These are phyloP conservation scores for Helicoverpa armigera DNA, from an alignment of 1,140 invertebrate genomes.

Conservation along the genomic window DNA sequence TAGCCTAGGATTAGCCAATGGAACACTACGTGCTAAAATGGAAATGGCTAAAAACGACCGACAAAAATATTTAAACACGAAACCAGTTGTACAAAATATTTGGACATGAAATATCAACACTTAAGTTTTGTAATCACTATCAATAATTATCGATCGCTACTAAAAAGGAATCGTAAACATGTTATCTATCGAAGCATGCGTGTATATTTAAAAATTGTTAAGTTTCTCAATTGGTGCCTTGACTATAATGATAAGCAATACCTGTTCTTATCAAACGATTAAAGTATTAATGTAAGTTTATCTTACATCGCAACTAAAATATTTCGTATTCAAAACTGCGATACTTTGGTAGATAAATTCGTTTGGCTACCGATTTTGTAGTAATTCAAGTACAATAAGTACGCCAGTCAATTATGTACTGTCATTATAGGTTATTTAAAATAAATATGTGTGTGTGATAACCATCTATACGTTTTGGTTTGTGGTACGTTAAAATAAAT, in stretches of 20 bases:
- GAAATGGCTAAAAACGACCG: no score
- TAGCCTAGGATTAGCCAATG: no score
- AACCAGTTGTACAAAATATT: no score
- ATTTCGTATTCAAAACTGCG: constrained; percentile 12
- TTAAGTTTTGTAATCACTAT: not conserved
- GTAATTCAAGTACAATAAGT: not conserved
- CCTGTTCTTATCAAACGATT: constrained; percentile 53
- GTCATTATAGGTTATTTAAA: no score
- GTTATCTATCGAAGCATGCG: constrained; percentile 24
- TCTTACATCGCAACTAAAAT: not conserved
- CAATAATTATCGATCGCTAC: not conserved
- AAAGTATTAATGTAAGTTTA: constrained; percentile 37
- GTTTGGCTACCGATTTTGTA: not conserved
- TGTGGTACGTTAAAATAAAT: no score
- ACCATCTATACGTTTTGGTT: no score
- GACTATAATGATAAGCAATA: constrained; percentile 49
- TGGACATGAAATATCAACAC: no score
- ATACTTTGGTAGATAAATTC: not conserved
- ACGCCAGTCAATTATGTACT: not conserved
- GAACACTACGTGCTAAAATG: no score
- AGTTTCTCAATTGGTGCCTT: constrained; percentile 42
- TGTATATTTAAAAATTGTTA: constrained; percentile 10
- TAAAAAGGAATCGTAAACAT: constrained; percentile 9
- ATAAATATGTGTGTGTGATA: no score
- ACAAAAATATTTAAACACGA: no score